Base-by-base conservation (phyloP, 2,888 invertebrate genomes). In the Sminthurinus aureus region DNA sequence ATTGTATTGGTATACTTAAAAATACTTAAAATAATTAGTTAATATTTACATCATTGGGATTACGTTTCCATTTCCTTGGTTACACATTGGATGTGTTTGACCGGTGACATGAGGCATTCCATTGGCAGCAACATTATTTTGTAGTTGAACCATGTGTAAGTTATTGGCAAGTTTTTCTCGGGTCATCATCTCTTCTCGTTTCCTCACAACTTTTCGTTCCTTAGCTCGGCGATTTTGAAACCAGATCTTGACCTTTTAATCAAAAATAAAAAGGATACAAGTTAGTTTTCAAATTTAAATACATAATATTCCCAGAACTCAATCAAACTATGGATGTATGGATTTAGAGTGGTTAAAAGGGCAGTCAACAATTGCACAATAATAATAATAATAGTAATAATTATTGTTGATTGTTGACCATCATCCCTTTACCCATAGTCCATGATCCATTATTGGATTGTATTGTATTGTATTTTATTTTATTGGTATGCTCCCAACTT, bases 211-310 rank as follows among this genome's bases (percentile, higher is more conserved):
- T 90, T 97, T 97, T 15, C 98, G 93, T 89, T 98, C 97, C 91
- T 98, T 98, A 81, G 98, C 98, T 71, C 98, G 93, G 20, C 97
- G 93, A 90, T 98, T 98, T 93, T 97, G 96, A 90, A 97, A 97
- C 95, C 95, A 95, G 85, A 95, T 94, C 91, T 94, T 94, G 80
- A 94, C 94, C 94, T 93, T 91, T 22, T 26, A 12, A 24, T 13
- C 1, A n/a, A 73, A 73, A 22, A 73, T 11, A 73, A 24, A 26
- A 64, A 64, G 0, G 13, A 12, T 71, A 13, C 12, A 71, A n/a
- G 18, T 13, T 15, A 71, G 71, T 20, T 22, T 8, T 38, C 3
- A 38, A 4, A 38, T 38, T 38, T 18, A 13, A 13, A 64, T n/a
- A 64, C 64, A n/a, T 64, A 38, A n/a, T 64, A 38, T 38, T 38